These are phyloP conservation scores for Antigone vipio DNA, from an alignment of 2,113 vertebrate genomes.

Conservation along the genomic window DNA sequence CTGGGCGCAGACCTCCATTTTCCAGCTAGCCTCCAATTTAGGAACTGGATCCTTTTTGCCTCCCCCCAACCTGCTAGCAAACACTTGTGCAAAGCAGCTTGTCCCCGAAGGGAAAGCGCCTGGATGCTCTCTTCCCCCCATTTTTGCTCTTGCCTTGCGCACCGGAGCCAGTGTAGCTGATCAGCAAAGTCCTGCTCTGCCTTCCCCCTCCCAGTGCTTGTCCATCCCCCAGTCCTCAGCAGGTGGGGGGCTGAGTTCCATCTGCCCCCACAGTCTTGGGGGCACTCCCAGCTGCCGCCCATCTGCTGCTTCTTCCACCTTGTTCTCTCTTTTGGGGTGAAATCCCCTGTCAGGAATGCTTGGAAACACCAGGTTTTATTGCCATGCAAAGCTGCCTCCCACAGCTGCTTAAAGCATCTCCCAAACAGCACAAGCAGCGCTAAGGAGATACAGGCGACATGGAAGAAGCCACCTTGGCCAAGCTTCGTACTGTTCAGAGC, in stretches of 20 bases:
- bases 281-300: background rate
- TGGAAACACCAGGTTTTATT: background rate
- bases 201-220: background rate
- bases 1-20: background rate
- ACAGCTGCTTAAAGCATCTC: background rate
- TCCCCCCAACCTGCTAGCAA: background rate
- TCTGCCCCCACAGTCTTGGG: accelerated
- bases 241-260: background rate
- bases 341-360: background rate
- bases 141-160: background rate
- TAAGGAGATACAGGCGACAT: accelerated
- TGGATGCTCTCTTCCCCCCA: background rate
- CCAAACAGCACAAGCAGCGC: accelerated
- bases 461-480: background rate
- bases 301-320: background rate
- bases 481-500: background rate
- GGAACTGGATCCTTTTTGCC: background rate
- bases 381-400: background rate
- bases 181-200: background rate
- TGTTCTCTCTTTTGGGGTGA: background rate
- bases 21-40: background rate
- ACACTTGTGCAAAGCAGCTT: background rate
- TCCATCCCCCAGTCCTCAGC: background rate
- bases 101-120: background rate
- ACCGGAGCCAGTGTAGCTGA: background rate